Base-by-base conservation (phyloP, 2,888 invertebrate genomes). In the Euplagia quadripunctaria region DNA sequence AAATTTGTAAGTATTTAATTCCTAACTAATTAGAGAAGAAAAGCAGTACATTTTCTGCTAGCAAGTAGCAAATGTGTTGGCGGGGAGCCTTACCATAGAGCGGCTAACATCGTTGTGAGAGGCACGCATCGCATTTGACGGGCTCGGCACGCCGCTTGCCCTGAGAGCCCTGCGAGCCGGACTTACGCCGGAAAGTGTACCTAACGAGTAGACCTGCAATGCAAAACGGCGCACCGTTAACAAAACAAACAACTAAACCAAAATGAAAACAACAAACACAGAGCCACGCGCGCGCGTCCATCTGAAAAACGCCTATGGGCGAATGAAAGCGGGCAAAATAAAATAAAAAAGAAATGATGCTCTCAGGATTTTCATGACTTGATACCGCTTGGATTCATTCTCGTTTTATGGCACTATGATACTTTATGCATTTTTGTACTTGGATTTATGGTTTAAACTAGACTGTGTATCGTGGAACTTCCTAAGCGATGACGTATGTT, bases 121-220 rank as follows among this genome's bases (percentile, higher is more conserved):
- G 96, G 94, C 96, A 96, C 94, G 96, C 96, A 92, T 96, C 95
- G 94, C 96, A 96, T 93, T 94, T 94, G 94, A 94, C 95, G 90
- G 95, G 94, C 91, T 96, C 96, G 88, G 93, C 91, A 88, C 94
- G 94, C 90, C 94, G 93, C 93, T 93, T 95, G 93, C 92, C 92
- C 93, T 94, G 95, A 92, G 96, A 93, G 93, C 92, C 94, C 90
- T 95, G 96, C 91, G 95, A 94, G 91, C 94, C 95, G 93, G 96
- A 95, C 94, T 96, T 96, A 96, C 96, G 96, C 92, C 96, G 96
- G 94, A 96, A 96, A 94, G 96, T 96, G 96, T 96, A 96, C 96
- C 96, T 96, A 96, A 96, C 96, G 95, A 96, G 96, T 90, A 96
- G 96, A 96, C 96, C 96, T 96, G 96, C 93, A 96, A 96, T 95